These are phyloP conservation scores for Axea sp. DNA, from an alignment of 2,888 invertebrate genomes.

Conservation along the genomic window DNA sequence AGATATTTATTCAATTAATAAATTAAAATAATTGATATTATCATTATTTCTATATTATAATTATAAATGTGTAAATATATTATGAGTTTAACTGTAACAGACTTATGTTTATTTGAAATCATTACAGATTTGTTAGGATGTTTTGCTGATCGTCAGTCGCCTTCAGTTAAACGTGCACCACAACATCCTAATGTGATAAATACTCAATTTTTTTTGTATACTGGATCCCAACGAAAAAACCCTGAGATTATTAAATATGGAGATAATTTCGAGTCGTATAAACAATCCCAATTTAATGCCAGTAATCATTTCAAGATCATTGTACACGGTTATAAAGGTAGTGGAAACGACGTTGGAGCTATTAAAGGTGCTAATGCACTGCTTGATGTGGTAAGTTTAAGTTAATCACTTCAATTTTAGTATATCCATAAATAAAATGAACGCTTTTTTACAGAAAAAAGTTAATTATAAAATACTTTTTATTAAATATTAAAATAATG, in stretches of 20 bases:
- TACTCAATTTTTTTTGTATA: conserved; percentile 81
- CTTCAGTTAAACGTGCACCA: conserved; percentile 81
- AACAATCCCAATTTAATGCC: conserved; percentile 79
- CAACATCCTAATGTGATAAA: conserved; percentile 81
- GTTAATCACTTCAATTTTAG: conserved; percentile 8
- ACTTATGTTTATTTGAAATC: too few species aligned
- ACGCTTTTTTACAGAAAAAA: too few species aligned
- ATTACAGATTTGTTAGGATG: conserved; percentile 83
- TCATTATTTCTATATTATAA: too few species aligned
- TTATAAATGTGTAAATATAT: too few species aligned
- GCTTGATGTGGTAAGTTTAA: conserved; percentile 79
- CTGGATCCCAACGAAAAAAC: conserved; percentile 75
- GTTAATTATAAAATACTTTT: too few species aligned
- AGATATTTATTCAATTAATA: too few species aligned
- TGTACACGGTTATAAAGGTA: conserved; percentile 83
- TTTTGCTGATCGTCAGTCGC: conserved; percentile 80
- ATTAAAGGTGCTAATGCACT: conserved; percentile 79
- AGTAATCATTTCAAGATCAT: conserved; percentile 80
- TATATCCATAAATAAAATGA: too few species aligned
- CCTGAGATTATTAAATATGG: conserved; percentile 80
- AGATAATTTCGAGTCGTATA: conserved; percentile 79
- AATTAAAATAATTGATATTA: too few species aligned
- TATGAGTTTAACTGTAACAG: too few species aligned
- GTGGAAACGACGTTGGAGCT: conserved; percentile 80
- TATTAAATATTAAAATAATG: too few species aligned